phyloP scores from a whole-genome alignment of 23 tunicate species.

The Halocynthia roretzi region DNA sequence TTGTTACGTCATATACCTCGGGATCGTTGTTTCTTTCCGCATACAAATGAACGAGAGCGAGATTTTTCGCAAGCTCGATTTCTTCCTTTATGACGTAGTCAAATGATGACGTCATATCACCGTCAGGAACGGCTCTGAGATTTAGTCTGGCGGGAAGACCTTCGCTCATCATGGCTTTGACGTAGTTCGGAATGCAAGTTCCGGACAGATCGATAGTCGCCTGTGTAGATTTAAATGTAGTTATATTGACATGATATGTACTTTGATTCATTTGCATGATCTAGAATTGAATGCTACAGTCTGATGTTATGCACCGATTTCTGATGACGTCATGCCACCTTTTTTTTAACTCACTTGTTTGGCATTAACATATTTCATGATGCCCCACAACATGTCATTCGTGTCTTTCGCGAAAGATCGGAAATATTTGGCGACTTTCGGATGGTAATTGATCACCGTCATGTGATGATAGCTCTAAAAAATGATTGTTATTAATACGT shows the following conservation, averaged over 20 bases:
- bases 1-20: background rate
- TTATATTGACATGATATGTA: background rate
- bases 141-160: background rate
- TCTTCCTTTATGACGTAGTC: background rate
- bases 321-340: background rate
- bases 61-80: background rate
- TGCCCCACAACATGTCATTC: slow-evolving; percentile 24
- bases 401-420: slow-evolving; percentile 28
- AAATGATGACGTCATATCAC: slow-evolving; percentile 13
- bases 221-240: background rate
- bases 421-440: slow-evolving; percentile 67
- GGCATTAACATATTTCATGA: slow-evolving; percentile 36
- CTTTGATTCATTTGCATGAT: background rate
- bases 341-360: slow-evolving; percentile 40
- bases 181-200: background rate
- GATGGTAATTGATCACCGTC: slow-evolving; percentile 21
- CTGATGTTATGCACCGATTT: background rate
- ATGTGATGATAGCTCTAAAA: slow-evolving; percentile 48
- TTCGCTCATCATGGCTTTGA: background rate
- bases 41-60: background rate
- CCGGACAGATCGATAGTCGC: background rate
- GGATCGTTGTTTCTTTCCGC: slow-evolving; percentile 5
- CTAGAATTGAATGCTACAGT: too few relatives aligned
- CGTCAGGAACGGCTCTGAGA: slow-evolving; percentile 5
- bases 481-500: background rate